These are phyloP conservation scores for Orbicella faveolata DNA, from an alignment of 64 coral and sea anemone genomes.

Conservation along the genomic window DNA sequence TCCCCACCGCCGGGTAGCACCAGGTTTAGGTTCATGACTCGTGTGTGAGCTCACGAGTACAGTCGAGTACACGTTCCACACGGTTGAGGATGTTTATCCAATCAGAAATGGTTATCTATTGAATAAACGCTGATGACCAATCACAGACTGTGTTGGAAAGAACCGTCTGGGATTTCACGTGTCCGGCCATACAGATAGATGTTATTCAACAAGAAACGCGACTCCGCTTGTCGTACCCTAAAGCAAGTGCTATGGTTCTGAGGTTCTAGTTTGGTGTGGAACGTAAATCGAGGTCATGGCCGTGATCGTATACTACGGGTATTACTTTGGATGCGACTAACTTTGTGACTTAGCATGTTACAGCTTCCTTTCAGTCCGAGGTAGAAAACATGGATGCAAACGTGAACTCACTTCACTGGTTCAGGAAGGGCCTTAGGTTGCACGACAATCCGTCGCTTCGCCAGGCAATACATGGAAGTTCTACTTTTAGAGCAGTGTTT, in stretches of 20 bases:
- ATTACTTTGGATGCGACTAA: background rate
- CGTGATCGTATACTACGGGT: background rate
- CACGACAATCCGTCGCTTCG: constrained; percentile 78
- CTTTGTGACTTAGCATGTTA: background rate
- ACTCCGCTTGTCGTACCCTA: too few species aligned
- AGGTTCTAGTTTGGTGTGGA: too few species aligned
- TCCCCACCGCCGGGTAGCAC: too few species aligned
- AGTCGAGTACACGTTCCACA: too few species aligned
- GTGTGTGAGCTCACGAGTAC: too few species aligned
- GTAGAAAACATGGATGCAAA: background rate
- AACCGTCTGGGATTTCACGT: background rate
- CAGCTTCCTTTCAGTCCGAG: background rate
- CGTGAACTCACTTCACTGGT: constrained; percentile 82
- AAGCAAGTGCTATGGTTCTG: too few species aligned
- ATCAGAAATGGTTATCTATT: background rate
- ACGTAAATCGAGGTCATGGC: too few species aligned
- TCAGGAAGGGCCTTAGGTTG: constrained; percentile 79
- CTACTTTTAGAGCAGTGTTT: constrained; percentile 77
- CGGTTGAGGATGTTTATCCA: background rate
- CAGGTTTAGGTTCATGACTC: too few species aligned
- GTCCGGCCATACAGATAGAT: background rate
- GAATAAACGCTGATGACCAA: background rate
- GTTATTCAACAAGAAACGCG: too few species aligned
- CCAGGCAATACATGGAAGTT: constrained; percentile 70
- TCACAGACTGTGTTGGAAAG: background rate